Conservation (phyloP, 2,888 invertebrate genomes). For the Cyclophora punctaria region DNA sequence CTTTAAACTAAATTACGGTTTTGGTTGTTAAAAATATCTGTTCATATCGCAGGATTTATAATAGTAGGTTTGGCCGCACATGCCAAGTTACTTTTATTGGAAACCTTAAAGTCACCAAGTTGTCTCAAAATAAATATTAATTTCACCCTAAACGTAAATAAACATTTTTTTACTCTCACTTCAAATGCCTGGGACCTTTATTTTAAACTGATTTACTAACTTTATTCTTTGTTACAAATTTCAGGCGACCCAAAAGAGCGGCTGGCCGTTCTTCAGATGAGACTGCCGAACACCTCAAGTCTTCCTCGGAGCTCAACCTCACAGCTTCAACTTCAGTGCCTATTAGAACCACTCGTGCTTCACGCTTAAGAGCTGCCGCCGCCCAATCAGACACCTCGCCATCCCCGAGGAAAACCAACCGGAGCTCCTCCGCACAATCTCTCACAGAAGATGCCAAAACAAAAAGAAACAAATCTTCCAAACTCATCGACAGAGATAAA, state of each 20-base stretch:
- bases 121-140: too few relatives aligned
- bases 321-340: conserved; percentile 64
- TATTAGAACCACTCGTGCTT: conserved; percentile 82
- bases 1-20: too few relatives aligned
- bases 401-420: conserved; percentile 47
- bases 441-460: conserved; percentile 53
- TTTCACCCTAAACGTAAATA: too few relatives aligned
- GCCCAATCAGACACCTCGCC: conserved; percentile 46
- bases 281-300: conserved; percentile 50
- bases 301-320: conserved; percentile 65
- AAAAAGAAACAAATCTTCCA: conserved; percentile 46
- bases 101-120: too few relatives aligned
- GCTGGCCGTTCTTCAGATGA: conserved; percentile 50
- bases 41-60: too few relatives aligned
- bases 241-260: conserved; percentile 51
- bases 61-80: too few relatives aligned
- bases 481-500: conserved; percentile 65
- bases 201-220: not conserved
- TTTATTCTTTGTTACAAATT: conserved; percentile 27
- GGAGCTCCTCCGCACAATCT: conserved; percentile 64
- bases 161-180: too few relatives aligned
- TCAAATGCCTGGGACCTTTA: too few relatives aligned
- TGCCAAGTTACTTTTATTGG: too few relatives aligned
- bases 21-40: too few relatives aligned
- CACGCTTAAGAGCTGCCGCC: conserved; percentile 81